Conservation (phyloP, 2,888 invertebrate species). For the Tachina lurida region DNA sequence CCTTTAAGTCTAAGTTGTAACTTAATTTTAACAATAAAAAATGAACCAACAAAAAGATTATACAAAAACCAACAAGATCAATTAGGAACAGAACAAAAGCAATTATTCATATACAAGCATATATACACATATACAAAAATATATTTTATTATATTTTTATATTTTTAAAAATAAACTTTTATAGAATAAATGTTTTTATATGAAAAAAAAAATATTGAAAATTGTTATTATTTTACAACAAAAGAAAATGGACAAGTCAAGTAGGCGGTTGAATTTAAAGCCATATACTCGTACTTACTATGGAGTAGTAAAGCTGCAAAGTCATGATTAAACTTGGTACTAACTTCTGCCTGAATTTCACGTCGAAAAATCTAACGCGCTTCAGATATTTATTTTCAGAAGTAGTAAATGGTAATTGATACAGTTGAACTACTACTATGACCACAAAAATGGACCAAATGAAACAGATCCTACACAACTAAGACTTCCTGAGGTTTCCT, state of each 20-base stretch:
- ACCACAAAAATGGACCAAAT: too few relatives aligned
- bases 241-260: not conserved
- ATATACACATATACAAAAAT: conserved; percentile 48
- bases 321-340: too few relatives aligned
- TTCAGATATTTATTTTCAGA: too few relatives aligned
- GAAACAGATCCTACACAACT: too few relatives aligned
- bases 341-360: too few relatives aligned
- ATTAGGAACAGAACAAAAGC: conserved; percentile 60
- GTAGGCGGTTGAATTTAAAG: not conserved
- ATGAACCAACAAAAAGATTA: conserved; percentile 15
- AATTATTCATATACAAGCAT: conserved; percentile 50
- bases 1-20: conserved; percentile 65
- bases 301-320: too few relatives aligned
- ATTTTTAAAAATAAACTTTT: conserved; percentile 68
- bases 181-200: conserved; percentile 72
- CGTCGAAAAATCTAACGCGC: too few relatives aligned
- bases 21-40: conserved; percentile 59
- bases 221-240: conserved; percentile 28
- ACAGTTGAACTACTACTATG: too few relatives aligned
- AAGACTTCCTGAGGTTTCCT: too few relatives aligned
- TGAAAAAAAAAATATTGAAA: conserved; percentile 56
- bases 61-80: conserved; percentile 39
- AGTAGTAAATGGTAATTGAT: too few relatives aligned
- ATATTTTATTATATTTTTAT: conserved; percentile 70
- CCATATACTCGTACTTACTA: not conserved